Evolutionary conservation across 1,140 invertebrate species (phyloP).

Genomic region (Drosophila bocqueti): DNA sequence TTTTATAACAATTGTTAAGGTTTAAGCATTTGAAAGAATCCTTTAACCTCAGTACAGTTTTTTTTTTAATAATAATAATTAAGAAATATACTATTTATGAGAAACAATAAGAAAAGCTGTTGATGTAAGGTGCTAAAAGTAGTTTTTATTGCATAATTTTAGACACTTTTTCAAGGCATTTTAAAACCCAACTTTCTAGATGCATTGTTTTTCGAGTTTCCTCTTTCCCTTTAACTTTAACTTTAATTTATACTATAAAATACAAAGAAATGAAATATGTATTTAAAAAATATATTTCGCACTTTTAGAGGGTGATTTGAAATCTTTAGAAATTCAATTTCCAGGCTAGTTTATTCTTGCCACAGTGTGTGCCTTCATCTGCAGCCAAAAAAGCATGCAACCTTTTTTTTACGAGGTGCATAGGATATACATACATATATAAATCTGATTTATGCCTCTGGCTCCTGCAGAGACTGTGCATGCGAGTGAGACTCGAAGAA

Average conservation of each 20-base stretch:
- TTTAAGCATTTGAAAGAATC: no score
- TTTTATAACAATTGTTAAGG: no score
- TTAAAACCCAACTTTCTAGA: background rate
- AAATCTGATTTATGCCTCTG: slow-evolving; percentile 20
- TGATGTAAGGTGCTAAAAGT: background rate
- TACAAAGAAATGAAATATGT: background rate
- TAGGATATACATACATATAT: slow-evolving; percentile 3
- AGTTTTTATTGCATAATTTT: background rate
- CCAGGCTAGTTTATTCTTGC: no score
- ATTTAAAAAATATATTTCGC: background rate
- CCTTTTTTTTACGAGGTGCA: background rate
- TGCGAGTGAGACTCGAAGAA: slow-evolving; percentile 22
- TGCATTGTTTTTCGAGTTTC: no score
- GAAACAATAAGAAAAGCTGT: background rate
- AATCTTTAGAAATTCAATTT: no score
- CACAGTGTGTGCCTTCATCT: background rate
- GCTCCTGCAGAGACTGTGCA: slow-evolving; percentile 11
- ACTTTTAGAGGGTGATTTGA: background rate
- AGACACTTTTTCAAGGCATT: background rate
- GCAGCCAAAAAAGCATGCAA: slow-evolving; percentile 50
- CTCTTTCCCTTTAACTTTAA: background rate
- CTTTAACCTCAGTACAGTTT: no score
- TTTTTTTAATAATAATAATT: no score
- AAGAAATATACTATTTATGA: background rate
- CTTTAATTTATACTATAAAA: background rate